Evolutionary conservation across 92 coral and sea anemone species (phyloP).

Genomic region (Epizoanthus stellaris): DNA sequence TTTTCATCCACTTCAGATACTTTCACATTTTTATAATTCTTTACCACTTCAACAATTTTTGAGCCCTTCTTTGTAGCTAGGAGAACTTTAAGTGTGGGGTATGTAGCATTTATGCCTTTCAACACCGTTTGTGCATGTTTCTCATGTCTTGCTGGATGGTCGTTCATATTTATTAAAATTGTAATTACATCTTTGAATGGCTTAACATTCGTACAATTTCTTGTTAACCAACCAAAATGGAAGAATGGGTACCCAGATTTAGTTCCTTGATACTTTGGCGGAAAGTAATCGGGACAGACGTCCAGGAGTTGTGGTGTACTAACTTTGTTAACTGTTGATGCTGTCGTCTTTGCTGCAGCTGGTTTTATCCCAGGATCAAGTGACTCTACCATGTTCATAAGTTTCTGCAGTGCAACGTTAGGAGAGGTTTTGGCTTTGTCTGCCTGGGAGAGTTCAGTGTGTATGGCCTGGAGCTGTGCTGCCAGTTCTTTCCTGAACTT

Average conservation of each 20-base stretch:
- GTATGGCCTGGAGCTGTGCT: background rate
- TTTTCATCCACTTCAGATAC: constrained; percentile 6
- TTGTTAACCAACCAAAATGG: constrained; percentile 56
- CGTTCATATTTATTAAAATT: constrained; percentile 27
- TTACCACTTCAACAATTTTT: constrained; percentile 4
- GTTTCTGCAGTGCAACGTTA: constrained; percentile 13
- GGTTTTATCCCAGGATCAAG: constrained; percentile 13
- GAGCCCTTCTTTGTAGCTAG: constrained; percentile 19
- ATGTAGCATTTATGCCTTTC: constrained; percentile 26
- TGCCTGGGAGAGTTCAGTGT: constrained; percentile 12
- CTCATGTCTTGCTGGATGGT: constrained; percentile 21
- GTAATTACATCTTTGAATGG: constrained; percentile 36
- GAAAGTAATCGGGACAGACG: constrained; percentile 60
- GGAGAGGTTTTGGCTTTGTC: background rate
- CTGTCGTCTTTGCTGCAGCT: background rate
- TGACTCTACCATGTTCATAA: background rate
- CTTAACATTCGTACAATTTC: constrained; percentile 52
- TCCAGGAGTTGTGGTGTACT: constrained; percentile 28
- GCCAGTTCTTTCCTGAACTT: constrained; percentile 31
- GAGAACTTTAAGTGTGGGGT: constrained; percentile 23
- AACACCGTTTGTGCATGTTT: constrained; percentile 15
- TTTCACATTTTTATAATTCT: constrained; percentile 18
- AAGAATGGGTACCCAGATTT: constrained; percentile 63
- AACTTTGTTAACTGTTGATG: background rate
- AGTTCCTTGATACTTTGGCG: constrained; percentile 36